A percentile compares a stretch with the other conserved stretches of the same genome.
Conservation (phyloP, 1,140 invertebrate species). For the Conopomorpha cramerella region DNA sequence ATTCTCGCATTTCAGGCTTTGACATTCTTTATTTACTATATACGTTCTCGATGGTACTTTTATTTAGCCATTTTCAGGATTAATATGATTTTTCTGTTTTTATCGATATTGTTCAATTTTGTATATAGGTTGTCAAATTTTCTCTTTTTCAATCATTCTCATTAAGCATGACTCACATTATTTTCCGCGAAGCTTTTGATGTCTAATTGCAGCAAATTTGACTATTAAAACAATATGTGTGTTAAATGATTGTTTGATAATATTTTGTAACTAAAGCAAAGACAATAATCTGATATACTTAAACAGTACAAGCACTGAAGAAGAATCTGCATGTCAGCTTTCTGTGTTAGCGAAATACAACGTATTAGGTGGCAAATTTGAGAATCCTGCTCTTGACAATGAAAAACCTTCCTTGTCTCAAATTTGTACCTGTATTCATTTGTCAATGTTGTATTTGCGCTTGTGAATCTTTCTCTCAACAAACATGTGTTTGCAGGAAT, state of each 20-base stretch:
- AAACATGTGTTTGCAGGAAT: conserved; percentile 36
- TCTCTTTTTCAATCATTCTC: conserved; percentile 22
- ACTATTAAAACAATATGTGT: conserved; percentile 1
- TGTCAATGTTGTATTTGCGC: too few species aligned
- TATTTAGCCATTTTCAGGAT: conserved; percentile 20
- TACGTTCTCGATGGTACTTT: conserved; percentile 24
- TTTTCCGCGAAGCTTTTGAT: conserved; percentile 51
- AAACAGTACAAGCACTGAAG: not conserved
- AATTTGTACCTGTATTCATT: conserved; percentile 17
- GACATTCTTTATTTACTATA: conserved; percentile 29
- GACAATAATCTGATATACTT: not conserved
- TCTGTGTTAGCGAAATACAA: not conserved
- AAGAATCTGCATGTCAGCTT: conserved; percentile 1
- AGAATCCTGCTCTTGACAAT: conserved; percentile 6
- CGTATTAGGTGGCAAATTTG: conserved; percentile 23
- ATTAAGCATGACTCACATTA: conserved; percentile 51
- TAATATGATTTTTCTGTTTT: too few species aligned
- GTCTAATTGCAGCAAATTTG: too few species aligned
- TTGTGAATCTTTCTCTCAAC: too few species aligned
- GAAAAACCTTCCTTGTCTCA: conserved; percentile 15
- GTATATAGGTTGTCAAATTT: not conserved
- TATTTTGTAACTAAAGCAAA: too few species aligned
- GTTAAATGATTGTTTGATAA: conserved; percentile 6
- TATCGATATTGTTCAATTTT: too few species aligned
- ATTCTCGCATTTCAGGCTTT: conserved; percentile 33